These are phyloP conservation scores for Galago senegalensis DNA, from an alignment of 2,797 vertebrate genomes.

Conservation along the genomic window DNA sequence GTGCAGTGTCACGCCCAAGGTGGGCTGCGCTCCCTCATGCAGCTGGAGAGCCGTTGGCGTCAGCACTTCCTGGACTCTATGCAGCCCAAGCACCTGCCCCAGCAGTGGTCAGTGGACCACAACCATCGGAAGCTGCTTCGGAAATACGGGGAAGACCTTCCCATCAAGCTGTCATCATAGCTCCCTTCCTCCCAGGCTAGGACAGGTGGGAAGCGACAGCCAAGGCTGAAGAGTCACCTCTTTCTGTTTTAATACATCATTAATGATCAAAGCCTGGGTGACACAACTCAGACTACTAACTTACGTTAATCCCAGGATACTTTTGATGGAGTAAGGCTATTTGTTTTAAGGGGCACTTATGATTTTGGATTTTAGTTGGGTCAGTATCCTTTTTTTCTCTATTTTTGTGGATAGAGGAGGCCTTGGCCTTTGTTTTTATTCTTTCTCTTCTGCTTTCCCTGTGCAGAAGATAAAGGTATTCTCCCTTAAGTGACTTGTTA, in stretches of 20 bases:
- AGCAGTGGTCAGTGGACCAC: conserved; percentile 96
- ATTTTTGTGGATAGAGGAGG: conserved; percentile 43
- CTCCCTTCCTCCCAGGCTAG: conserved; percentile 1
- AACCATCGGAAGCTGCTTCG: conserved; percentile 97
- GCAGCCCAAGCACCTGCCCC: conserved; percentile 95
- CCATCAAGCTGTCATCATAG: conserved; percentile 90
- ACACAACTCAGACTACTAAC: conserved; percentile 17
- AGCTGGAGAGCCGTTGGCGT: conserved; percentile 96
- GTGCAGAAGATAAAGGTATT: neutral
- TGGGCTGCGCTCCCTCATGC: conserved; percentile 95
- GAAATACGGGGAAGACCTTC: conserved; percentile 94
- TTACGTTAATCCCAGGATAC: neutral
- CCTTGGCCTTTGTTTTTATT: conserved; percentile 25
- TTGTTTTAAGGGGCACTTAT: neutral
- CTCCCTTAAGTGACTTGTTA: conserved; percentile 21
- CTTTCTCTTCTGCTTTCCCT: conserved; percentile 3
- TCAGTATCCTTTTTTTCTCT: neutral
- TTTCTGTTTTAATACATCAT: conserved; percentile 45
- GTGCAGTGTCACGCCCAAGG: conserved; percentile 91
- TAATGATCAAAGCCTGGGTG: conserved; percentile 31
- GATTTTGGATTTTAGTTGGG: conserved; percentile 59
- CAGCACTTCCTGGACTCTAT: conserved; percentile 97
- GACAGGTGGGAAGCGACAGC: conserved; percentile 47
- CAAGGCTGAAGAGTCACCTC: neutral
- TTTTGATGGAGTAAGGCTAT: conserved; percentile 5